phyloP scores from a whole-genome alignment of 2,113 vertebrate genomes.

The Haliaeetus leucogaster region DNA sequence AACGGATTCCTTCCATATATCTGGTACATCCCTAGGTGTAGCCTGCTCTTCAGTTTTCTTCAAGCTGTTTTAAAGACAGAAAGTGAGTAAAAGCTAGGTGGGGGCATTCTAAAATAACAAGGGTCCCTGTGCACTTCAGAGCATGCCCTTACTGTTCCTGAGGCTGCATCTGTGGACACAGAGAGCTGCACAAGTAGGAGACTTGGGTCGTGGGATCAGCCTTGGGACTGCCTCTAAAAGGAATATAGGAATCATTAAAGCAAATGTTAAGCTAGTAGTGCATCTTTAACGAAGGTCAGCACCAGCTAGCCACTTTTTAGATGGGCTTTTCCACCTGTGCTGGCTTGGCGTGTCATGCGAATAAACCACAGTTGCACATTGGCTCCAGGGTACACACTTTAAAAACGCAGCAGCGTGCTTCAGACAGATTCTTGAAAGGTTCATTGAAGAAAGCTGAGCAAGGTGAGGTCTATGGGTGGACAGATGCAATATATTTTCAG shows the following conservation, averaged over 20 bases:
- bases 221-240: neutral
- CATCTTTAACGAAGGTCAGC: neutral
- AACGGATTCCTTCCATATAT: neutral
- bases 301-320: neutral
- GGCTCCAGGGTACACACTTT: neutral
- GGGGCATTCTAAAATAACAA: neutral
- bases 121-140: neutral
- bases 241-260: neutral
- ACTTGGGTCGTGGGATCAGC: rapidly evolving
- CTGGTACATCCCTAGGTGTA: neutral
- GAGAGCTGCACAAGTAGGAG: neutral
- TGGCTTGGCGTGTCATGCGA: neutral
- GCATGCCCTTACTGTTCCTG: neutral
- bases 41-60: neutral
- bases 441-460: neutral
- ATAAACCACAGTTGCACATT: neutral
- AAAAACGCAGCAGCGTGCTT: neutral
- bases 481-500: neutral
- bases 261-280: neutral
- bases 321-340: neutral
- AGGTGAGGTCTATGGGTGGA: neutral
- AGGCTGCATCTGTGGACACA: neutral
- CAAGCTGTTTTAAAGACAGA: neutral
- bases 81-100: neutral
- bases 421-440: neutral